Evolutionary conservation across 2,888 invertebrate genomes (phyloP).

Genomic region (Drosophila atripex): DNA sequence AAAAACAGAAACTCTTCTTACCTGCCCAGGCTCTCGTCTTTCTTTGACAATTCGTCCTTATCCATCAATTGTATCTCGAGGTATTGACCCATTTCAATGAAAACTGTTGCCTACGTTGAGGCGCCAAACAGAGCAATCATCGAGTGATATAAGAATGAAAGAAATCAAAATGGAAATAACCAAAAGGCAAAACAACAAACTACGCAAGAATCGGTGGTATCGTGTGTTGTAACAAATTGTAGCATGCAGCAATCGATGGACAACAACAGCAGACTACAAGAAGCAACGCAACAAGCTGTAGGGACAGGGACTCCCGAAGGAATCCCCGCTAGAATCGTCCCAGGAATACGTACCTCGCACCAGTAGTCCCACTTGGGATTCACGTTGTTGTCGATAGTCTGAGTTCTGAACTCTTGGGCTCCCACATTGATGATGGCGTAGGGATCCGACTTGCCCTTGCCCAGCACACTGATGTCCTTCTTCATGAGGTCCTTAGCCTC

Average conservation of each 20-base stretch:
- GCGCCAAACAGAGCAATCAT: constrained; percentile 61
- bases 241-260: constrained; percentile 66
- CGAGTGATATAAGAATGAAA: constrained; percentile 50
- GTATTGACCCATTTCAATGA: constrained; percentile 83
- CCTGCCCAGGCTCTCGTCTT: constrained; percentile 97
- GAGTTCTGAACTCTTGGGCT: constrained; percentile 96
- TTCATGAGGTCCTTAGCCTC: constrained; percentile 98
- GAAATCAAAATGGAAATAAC: constrained; percentile 49
- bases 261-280: constrained; percentile 48
- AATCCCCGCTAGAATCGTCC: background rate
- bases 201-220: constrained; percentile 26
- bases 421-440: constrained; percentile 96
- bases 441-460: constrained; percentile 98
- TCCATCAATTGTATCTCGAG: constrained; percentile 90
- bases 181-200: constrained; percentile 41
- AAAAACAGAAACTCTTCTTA: constrained; percentile 83
- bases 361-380: constrained; percentile 99
- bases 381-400: constrained; percentile 96
- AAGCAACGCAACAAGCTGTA: constrained; percentile 38
- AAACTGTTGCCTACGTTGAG: constrained; percentile 81
- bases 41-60: constrained; percentile 92
- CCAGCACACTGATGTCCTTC: constrained; percentile 96
- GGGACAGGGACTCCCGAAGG: background rate
- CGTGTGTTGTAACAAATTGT: constrained; percentile 43
- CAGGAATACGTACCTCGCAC: constrained; percentile 92